A percentile compares a stretch with the other conserved stretches of the same genome.
Conservation (phyloP, 1,140 invertebrate genomes). For the Ectropis grisescens region DNA sequence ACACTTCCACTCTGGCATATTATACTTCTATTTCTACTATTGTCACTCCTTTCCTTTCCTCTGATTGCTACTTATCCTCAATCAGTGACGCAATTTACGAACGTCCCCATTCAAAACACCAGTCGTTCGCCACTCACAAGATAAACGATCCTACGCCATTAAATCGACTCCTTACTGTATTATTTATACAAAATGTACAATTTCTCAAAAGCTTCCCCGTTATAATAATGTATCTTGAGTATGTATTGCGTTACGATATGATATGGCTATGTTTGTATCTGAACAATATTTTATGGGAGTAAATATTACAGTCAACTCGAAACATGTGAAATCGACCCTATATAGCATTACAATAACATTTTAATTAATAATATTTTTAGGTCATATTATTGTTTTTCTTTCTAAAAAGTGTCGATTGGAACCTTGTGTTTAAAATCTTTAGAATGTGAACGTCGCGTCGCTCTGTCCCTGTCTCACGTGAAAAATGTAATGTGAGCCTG, state of each 20-base stretch:
- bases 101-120: slow-evolving; percentile 58
- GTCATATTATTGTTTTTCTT: not conserved
- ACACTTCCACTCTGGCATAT: no score
- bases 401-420: no score
- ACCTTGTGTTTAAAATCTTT: no score
- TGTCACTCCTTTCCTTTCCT: no score
- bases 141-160: slow-evolving; percentile 45
- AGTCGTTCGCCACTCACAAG: slow-evolving; percentile 51
- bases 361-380: not conserved
- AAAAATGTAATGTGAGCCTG: no score
- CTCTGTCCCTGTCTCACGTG: no score
- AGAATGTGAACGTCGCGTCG: no score
- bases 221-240: slow-evolving; percentile 30
- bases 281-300: slow-evolving; percentile 20
- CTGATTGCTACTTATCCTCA: no score
- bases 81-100: no score
- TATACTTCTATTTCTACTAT: no score
- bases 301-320: no score
- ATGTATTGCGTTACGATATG: slow-evolving; percentile 23
- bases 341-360: not conserved
- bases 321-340: no score
- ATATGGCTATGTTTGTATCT: slow-evolving; percentile 16
- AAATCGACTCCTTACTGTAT: slow-evolving; percentile 55
- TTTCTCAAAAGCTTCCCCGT: slow-evolving; percentile 50
- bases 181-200: slow-evolving; percentile 67